Evolutionary conservation across 2,113 vertebrate genomes (phyloP).

Genomic region (Hemibagrus wyckioides): DNA sequence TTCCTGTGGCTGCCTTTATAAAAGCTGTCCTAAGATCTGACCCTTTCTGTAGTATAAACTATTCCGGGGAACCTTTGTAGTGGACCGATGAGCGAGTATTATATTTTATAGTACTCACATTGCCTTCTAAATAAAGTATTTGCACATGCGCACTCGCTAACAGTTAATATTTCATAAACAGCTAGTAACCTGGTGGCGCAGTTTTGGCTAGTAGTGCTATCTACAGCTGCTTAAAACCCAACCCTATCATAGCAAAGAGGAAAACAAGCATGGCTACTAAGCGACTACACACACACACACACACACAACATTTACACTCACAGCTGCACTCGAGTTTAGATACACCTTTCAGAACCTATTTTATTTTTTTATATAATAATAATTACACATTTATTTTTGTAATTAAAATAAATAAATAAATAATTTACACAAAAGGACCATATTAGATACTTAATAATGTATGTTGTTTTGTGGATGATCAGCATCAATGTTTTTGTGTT

Average conservation of each 20-base stretch:
- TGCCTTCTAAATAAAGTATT: background rate
- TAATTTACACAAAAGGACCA: no score
- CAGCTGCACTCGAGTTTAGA: background rate
- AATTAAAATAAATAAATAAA: no score
- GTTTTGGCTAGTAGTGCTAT: background rate
- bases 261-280: constrained; percentile 1
- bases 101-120: background rate
- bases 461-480: no score
- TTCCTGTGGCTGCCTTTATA: background rate
- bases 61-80: background rate
- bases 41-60: background rate
- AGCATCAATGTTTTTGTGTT: no score
- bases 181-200: background rate
- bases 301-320: background rate
- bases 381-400: no score
- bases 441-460: no score
- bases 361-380: no score
- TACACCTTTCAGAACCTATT: no score
- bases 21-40: background rate
- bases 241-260: background rate
- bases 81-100: background rate
- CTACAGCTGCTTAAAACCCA: background rate
- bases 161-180: background rate
- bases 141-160: background rate
- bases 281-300: background rate